Evolutionary conservation across 2,113 vertebrate genomes (phyloP), one percentile per base, ranked within the genome.

Genomic region (Oncorhynchus clarkii): DNA sequence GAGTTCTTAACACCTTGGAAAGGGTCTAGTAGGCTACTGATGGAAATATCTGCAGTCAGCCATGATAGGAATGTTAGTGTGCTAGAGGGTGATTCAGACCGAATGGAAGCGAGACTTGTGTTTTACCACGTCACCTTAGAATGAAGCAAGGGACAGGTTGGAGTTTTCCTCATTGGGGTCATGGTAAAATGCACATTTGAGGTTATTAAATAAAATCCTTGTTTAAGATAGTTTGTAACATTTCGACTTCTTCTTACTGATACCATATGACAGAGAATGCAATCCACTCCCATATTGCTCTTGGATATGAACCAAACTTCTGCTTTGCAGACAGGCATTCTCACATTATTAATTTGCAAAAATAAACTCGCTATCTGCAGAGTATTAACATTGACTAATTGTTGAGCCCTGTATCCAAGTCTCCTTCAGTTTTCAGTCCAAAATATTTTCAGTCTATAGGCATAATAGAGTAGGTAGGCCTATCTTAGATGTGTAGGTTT

Each of bases 241-340:
- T 62, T n/a, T 62, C 8, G 5, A 22, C n/a, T 8, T 22, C n/a
- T 60, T 8, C n/a, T 22, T 60, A 20, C 59, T 60, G 59, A 60
- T 22, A 60, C n/a, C 16, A 60, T 60, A 60, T 8, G 59, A 60
- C 27, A 39, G 7, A 73, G 31, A 64, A 31, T 34, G 27, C 29
- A 34, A 24, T 45, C 1, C 20, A 45, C 12, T 73, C 59, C 20
- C 31, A 39, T 62, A 11, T 71, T 62, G 71, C 24, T 29, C 9
- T 70, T 70, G 68, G 68, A 70, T 49, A 45, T 24, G 14, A 29
- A 22, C 69, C 69, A 27, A 54, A 70, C n/a, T 8, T 51, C 45
- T 48, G n/a, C 34, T 70, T 70, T 5, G 2, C 49, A 72, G 48
- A 39, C 9, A 62, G 54, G 24, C 54, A 39, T 34, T 72, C 7